Conservation (phyloP, 92 coral and sea anemone species). For the Desmophyllum pertusum region DNA sequence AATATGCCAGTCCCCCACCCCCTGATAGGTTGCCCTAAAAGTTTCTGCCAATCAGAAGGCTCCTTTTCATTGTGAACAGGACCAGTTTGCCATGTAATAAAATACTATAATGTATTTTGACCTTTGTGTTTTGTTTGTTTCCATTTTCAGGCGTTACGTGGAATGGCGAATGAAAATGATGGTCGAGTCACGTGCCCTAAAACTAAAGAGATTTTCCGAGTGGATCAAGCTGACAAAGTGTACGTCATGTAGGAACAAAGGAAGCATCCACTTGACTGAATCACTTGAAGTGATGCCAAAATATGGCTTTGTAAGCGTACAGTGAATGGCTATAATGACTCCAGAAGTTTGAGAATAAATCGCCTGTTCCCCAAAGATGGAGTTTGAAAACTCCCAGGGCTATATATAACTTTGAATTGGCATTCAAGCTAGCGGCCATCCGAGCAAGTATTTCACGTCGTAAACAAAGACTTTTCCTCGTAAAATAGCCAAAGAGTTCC, state of each 20-base stretch:
- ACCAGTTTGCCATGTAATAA: too few species aligned
- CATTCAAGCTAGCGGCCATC: neutral
- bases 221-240: slow-evolving; percentile 96
- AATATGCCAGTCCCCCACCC: too few species aligned
- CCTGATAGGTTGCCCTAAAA: too few species aligned
- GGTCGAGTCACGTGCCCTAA: slow-evolving; percentile 87
- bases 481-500: neutral
- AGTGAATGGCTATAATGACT: neutral
- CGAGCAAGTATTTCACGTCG: neutral
- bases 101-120: too few species aligned
- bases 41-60: too few species aligned
- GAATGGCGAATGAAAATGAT: slow-evolving; percentile 89
- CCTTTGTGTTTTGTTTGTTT: neutral
- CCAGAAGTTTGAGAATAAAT: neutral
- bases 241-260: slow-evolving; percentile 78
- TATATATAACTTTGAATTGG: neutral
- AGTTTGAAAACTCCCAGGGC: neutral
- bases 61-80: too few species aligned
- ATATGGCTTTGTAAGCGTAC: neutral
- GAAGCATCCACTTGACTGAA: neutral
- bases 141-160: slow-evolving; percentile 78
- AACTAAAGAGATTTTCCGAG: slow-evolving; percentile 81
- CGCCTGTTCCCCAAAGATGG: neutral
- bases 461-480: neutral
- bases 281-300: too few species aligned